Evolutionary conservation across 2,113 vertebrate species (phyloP).

Genomic region (Andinoacara biseriatus): DNA sequence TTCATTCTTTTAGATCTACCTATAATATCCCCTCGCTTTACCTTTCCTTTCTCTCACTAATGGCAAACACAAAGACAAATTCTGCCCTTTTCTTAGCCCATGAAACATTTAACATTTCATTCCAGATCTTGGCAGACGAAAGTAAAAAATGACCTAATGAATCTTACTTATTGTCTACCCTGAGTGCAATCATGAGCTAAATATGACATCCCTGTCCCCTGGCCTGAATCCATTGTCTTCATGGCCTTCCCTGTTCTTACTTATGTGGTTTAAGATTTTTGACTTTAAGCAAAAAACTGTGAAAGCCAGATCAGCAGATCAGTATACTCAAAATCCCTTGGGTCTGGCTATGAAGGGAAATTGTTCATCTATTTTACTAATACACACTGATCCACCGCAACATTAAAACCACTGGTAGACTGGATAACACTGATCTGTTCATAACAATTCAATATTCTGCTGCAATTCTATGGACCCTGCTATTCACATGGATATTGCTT

Average conservation of each 20-base stretch:
- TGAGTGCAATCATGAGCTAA: conserved; percentile 89
- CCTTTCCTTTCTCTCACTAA: conserved; percentile 53
- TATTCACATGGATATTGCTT: neutral
- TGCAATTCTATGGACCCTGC: neutral
- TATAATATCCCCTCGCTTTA: conserved; percentile 26
- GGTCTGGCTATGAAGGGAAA: conserved; percentile 1
- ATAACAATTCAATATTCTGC: neutral
- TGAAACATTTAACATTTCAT: conserved; percentile 99
- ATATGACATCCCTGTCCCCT: conserved; percentile 79
- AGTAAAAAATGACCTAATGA: conserved; percentile 99
- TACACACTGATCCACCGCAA: neutral
- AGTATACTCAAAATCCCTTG: conserved; percentile 11
- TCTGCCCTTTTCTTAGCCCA: conserved; percentile 96
- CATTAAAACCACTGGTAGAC: neutral
- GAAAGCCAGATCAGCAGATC: conserved; percentile 36
- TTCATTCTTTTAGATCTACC: conserved; percentile 59
- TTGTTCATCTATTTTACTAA: neutral
- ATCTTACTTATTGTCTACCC: conserved; percentile 96
- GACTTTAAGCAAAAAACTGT: conserved; percentile 50
- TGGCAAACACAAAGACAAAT: conserved; percentile 98
- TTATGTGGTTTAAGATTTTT: conserved; percentile 46
- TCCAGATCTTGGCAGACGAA: conserved; percentile 96
- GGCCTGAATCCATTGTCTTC: conserved; percentile 75
- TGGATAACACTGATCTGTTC: neutral
- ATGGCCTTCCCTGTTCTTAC: conserved; percentile 58